Conservation (phyloP, 2,888 invertebrate species). For the Platycheirus rosarum region DNA sequence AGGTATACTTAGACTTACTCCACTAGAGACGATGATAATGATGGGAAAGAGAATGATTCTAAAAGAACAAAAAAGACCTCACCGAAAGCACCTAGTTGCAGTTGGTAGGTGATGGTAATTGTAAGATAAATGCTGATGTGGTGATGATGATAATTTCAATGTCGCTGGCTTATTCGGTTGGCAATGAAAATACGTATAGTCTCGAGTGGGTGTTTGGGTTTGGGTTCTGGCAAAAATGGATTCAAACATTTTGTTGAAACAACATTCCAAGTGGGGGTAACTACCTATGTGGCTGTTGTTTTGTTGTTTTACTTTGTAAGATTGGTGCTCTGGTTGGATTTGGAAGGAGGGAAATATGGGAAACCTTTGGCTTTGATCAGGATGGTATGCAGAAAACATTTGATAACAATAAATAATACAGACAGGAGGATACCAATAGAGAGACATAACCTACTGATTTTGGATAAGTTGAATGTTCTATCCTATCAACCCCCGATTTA, state of each 20-base stretch:
- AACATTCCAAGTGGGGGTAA: neutral
- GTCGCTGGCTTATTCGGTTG: conserved; percentile 31
- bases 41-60: conserved; percentile 7
- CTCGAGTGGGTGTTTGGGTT: conserved; percentile 40
- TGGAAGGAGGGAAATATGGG: too few species aligned
- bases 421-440: too few species aligned
- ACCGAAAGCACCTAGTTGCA: too few species aligned
- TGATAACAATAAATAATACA: too few species aligned
- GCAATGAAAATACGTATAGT: conserved; percentile 47
- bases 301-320: too few species aligned
- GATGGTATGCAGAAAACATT: too few species aligned
- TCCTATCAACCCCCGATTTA: too few species aligned
- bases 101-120: conserved; percentile 50
- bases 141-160: conserved; percentile 43
- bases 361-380: too few species aligned
- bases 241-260: conserved; percentile 21
- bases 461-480: too few species aligned
- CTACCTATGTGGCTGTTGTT: neutral
- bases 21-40: conserved; percentile 11
- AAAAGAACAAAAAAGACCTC: neutral
- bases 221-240: conserved; percentile 19
- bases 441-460: too few species aligned
- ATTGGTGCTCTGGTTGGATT: too few species aligned
- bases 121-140: conserved; percentile 30
- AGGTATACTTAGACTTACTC: neutral